Evolutionary conservation across 2,113 vertebrate species (phyloP).

Genomic region (Diglossa brunneiventris): DNA sequence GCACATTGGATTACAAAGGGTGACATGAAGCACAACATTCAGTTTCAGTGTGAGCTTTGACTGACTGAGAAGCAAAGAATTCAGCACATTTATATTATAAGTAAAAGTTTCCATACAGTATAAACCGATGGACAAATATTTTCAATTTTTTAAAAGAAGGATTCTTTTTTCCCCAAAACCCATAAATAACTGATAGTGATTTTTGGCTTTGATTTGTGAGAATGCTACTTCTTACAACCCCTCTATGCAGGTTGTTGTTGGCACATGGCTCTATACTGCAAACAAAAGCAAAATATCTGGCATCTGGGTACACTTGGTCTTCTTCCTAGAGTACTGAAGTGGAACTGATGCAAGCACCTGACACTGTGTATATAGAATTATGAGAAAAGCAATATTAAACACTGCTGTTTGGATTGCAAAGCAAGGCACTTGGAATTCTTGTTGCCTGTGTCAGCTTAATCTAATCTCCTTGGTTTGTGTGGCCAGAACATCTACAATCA

Average conservation of each 20-base stretch:
- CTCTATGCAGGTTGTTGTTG: neutral
- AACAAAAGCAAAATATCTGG: neutral
- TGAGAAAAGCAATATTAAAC: neutral
- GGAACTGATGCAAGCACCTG: neutral
- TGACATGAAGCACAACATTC: neutral
- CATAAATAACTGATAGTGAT: neutral
- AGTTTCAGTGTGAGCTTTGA: neutral
- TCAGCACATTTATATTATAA: neutral
- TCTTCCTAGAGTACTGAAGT: neutral
- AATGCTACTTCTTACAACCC: neutral
- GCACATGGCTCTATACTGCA: neutral
- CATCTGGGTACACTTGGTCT: neutral
- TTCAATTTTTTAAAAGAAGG: neutral
- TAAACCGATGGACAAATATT: neutral
- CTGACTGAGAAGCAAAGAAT: neutral
- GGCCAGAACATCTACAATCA: neutral
- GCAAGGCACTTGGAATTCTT: neutral
- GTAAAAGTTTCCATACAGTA: neutral
- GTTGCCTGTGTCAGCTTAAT: neutral
- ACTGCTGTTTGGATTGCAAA: neutral
- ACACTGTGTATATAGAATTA: neutral
- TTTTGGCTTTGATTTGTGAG: neutral
- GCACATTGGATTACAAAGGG: neutral
- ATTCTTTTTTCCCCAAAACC: fast-evolving
- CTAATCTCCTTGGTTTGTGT: neutral